These are phyloP conservation scores for Leptinotarsa haldemani DNA, from an alignment of 2,888 invertebrate genomes.

Conservation along the genomic window DNA sequence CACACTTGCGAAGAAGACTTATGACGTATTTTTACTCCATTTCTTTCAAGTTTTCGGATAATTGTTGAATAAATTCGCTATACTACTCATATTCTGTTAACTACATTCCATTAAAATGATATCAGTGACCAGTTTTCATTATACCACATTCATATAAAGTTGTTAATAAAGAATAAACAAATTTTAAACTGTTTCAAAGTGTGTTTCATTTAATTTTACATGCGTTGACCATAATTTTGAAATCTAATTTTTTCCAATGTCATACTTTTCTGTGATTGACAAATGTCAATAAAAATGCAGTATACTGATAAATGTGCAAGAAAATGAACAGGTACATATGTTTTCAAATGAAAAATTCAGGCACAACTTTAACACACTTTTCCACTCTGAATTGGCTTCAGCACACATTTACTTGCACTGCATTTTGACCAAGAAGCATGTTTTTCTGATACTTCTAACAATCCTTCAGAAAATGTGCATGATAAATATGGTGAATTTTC, in stretches of 20 bases:
- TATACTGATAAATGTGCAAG: conserved; percentile 53
- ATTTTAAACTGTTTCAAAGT: background rate
- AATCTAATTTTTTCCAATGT: background rate
- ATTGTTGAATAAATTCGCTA: no score
- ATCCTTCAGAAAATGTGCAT: conserved; percentile 17
- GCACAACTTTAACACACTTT: conserved; percentile 48
- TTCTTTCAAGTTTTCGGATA: no score
- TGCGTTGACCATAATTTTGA: conserved; percentile 19
- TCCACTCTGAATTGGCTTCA: conserved; percentile 56
- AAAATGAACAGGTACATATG: conserved; percentile 45
- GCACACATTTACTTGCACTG: conserved; percentile 61
- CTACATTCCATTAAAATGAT: no score
- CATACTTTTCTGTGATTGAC: conserved; percentile 33
- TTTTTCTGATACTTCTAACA: conserved; percentile 14
- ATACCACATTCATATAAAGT: no score
- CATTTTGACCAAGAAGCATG: conserved; percentile 54
- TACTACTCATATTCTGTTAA: no score
- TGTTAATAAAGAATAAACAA: background rate
- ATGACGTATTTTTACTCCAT: no score
- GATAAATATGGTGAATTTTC: background rate
- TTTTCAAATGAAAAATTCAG: conserved; percentile 37
- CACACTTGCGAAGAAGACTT: no score
- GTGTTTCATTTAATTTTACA: conserved; percentile 26
- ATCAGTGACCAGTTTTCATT: no score
- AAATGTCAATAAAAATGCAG: conserved; percentile 50